These are phyloP conservation scores for Rhagonycha fulva DNA, from an alignment of 2,888 invertebrate genomes.

Conservation along the genomic window DNA sequence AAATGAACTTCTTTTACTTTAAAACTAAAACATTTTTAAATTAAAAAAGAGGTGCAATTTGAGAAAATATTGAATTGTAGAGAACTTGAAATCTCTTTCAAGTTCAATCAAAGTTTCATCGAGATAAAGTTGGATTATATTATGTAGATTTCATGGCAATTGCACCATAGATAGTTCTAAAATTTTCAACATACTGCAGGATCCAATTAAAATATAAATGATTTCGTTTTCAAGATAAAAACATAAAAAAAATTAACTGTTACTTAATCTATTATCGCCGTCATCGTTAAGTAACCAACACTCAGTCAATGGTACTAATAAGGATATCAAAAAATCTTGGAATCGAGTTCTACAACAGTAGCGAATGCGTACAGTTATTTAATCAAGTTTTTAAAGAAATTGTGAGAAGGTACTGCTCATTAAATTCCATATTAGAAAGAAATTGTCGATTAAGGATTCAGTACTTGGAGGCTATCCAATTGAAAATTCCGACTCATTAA, in stretches of 20 bases:
- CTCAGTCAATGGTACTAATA: neutral
- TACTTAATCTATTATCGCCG: neutral
- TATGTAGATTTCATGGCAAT: neutral
- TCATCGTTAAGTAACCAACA: neutral
- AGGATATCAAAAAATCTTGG: neutral
- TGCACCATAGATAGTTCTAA: neutral
- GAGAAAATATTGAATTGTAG: neutral
- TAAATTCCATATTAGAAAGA: neutral
- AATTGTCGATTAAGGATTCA: neutral
- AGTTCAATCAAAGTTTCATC: neutral
- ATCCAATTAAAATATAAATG: neutral
- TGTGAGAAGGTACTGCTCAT: neutral
- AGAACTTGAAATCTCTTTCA: neutral
- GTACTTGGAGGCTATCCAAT: neutral
- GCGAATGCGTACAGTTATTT: conserved; percentile 11
- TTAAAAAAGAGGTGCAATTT: no score
- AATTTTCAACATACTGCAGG: neutral
- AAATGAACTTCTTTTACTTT: no score
- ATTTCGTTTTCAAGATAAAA: neutral
- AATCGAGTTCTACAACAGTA: neutral
- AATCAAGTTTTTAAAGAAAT: conserved; percentile 8
- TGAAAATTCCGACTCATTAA: neutral
- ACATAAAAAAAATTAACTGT: neutral
- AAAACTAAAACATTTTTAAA: no score
- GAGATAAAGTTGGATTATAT: neutral